Base-by-base conservation (phyloP, 2,888 invertebrate genomes). In the Drosophila phalerata region DNA sequence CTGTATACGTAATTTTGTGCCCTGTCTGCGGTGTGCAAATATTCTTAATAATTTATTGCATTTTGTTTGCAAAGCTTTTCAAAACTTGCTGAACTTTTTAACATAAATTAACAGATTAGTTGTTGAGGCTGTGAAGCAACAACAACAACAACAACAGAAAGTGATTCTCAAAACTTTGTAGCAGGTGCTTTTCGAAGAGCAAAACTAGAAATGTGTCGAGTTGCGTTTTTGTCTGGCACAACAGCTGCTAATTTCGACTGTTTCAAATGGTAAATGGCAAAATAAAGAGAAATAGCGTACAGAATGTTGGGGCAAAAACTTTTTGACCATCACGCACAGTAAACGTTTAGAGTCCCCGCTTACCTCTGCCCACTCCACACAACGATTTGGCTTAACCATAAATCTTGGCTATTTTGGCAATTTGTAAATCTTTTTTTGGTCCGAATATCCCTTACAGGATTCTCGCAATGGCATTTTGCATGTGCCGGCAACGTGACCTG, bases 81-180 rank as follows among this genome's bases (percentile, higher is more conserved):
- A 76, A 73, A 87, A 76, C 70, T 85, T 86, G 63, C 63, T 71
- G 34, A 88, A 85, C 86, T 85, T 85, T 88, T 77, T 69, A 79
- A 83, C 85, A 85, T 85, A 85, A 85, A 85, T 85, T 85, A 85
- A 81, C 75, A 85, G 85, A 88, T 85, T 85, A 88, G 85, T 77
- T 69, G 62, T 32, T 62, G 42, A n/a, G n/a, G 51, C 66, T 65
- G 60, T 47, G 63, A 53, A 52, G 4, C 22, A 22, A 22, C 22
- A 22, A 22, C 22, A 22, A 2, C 38, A 40, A n/a, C 22, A 61
- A 70, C 38, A 62, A 58, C 25, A 63, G 66, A 62, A 49, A 57
- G 60, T 69, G 58, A 62, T 49, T 13, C 52, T 22, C 28, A 34
- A 45, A 69, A 73, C 76, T 82, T 78, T 43, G 52, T 19, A 52